Conservation (phyloP, 2,797 vertebrate genomes). For the Gymnoscopelus braueri region DNA sequence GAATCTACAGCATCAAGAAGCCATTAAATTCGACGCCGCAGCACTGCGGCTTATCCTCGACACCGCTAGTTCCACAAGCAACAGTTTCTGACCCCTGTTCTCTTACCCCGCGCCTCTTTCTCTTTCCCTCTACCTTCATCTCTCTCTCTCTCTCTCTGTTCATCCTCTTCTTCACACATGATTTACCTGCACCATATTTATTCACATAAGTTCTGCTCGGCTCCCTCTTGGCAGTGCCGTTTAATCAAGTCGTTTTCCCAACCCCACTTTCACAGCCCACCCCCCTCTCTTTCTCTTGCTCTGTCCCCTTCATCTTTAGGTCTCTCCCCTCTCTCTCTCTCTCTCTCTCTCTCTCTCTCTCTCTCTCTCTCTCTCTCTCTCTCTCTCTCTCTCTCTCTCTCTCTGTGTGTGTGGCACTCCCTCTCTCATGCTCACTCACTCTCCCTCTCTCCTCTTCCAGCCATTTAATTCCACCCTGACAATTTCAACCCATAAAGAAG, state of each 20-base stretch:
- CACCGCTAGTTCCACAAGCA: conserved; percentile 20
- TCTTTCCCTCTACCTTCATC: conserved; percentile 15
- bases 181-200: conserved; percentile 69
- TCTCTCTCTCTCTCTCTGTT: conserved; percentile 1
- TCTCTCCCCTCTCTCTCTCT: background rate
- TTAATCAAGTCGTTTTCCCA: conserved; percentile 74
- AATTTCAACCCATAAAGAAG: conserved; percentile 67
- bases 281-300: conserved; percentile 1
- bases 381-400: conserved; percentile 30
- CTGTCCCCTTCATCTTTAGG: background rate
- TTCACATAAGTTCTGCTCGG: conserved; percentile 69
- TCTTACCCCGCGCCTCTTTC: conserved; percentile 3
- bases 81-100: conserved; percentile 15
- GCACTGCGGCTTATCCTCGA: conserved; percentile 37
- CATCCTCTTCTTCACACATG: conserved; percentile 65
- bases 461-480: conserved; percentile 57
- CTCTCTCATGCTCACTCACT: conserved; percentile 14
- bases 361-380: conserved; percentile 13
- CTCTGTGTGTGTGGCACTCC: background rate
- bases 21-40: conserved; percentile 24
- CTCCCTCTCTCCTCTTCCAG: conserved; percentile 24
- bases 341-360: background rate
- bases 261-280: conserved; percentile 39
- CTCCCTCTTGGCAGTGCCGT: conserved; percentile 57
- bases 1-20: conserved; percentile 19